Conservation (phyloP, 2,888 invertebrate species). For the Acrobasis repandana region DNA sequence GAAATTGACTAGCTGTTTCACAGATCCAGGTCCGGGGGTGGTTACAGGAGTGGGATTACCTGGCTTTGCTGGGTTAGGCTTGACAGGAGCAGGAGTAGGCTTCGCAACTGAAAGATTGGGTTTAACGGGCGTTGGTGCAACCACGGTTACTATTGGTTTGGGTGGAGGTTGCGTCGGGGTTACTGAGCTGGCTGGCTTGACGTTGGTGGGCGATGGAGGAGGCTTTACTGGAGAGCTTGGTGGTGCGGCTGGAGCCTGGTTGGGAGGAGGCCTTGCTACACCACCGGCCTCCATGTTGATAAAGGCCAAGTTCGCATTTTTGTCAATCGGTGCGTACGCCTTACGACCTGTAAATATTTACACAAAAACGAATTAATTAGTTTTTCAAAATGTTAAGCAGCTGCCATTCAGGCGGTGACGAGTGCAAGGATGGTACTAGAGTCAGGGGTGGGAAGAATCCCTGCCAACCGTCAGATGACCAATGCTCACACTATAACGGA, state of each 20-base stretch:
- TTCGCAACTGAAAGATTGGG: slow-evolving; percentile 31
- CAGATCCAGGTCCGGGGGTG: slow-evolving; percentile 70
- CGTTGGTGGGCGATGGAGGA: background rate
- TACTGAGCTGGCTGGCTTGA: background rate
- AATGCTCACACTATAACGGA: no score
- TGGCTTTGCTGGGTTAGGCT: slow-evolving; percentile 48
- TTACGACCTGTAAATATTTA: slow-evolving; percentile 58
- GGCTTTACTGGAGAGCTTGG: slow-evolving; percentile 17
- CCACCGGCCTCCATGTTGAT: slow-evolving; percentile 73
- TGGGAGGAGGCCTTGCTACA: slow-evolving; percentile 37
- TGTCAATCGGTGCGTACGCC: slow-evolving; percentile 54
- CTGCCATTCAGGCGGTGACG: no score
- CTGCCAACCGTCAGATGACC: no score
- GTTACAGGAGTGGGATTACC: slow-evolving; percentile 58
- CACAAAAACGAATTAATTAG: no score
- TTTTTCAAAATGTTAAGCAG: no score
- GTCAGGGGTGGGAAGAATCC: no score
- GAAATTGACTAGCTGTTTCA: slow-evolving; percentile 66
- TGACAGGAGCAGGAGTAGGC: slow-evolving; percentile 32
- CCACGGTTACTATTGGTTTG: slow-evolving; percentile 19
- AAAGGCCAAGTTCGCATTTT: slow-evolving; percentile 72
- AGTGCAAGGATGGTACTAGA: no score
- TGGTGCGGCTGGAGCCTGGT: slow-evolving; percentile 32
- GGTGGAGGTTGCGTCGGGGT: background rate
- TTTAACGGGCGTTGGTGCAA: slow-evolving; percentile 36